phyloP scores from a whole-genome alignment of 2,888 invertebrate genomes.

The Nomada lathburiana region DNA sequence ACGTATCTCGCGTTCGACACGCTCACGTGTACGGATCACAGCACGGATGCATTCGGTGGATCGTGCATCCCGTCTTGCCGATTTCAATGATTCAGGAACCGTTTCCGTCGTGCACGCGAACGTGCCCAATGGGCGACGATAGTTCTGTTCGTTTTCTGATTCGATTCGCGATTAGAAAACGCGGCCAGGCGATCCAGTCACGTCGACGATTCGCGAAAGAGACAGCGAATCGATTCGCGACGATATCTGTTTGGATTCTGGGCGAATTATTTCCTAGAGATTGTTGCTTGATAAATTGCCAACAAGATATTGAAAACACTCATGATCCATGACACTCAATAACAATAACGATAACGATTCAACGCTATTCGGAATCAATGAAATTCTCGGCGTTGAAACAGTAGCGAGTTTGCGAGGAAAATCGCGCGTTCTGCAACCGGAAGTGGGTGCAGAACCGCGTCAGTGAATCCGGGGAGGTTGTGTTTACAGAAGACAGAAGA shows the following conservation, averaged over 20 bases:
- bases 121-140: neutral
- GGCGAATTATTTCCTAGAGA: too few species aligned
- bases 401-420: neutral
- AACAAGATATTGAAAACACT: too few species aligned
- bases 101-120: conserved; percentile 3
- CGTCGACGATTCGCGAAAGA: too few species aligned
- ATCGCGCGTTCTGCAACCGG: conserved; percentile 26
- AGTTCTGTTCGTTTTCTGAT: conserved; percentile 5
- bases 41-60: neutral
- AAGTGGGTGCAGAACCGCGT: conserved; percentile 6
- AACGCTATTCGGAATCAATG: too few species aligned
- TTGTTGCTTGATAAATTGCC: too few species aligned
- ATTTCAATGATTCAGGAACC: conserved; percentile 46
- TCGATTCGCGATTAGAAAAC: conserved; percentile 21
- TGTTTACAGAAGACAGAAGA: conserved; percentile 53
- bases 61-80: conserved; percentile 23
- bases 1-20: conserved; percentile 8
- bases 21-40: neutral
- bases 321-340: too few species aligned
- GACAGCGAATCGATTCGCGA: too few species aligned
- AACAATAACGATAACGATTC: too few species aligned
- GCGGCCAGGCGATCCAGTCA: neutral
- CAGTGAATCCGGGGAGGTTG: conserved; percentile 7
- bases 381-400: too few species aligned
- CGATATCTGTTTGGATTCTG: too few species aligned